Base-by-base conservation (phyloP, 2,888 invertebrate species). In the Toxonevra muliebris region DNA sequence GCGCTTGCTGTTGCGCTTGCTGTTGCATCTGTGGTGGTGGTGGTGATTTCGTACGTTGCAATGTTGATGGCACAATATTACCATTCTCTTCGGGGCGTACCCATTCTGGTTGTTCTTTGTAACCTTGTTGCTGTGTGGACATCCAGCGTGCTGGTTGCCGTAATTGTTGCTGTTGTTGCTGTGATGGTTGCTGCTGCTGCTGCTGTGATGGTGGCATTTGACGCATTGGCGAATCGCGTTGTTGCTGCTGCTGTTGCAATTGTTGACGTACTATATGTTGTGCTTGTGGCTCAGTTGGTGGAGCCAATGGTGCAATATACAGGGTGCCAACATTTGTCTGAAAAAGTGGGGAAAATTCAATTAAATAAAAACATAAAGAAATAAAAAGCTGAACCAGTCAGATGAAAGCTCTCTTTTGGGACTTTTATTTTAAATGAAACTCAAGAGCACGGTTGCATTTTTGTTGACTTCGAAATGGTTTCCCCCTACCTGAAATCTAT, bases 221-320 rank as follows among this genome's bases (percentile, higher is more conserved):
- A 15, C 88, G 87, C 70, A 88, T 79, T 70, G 88, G 88, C 8
- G 88, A 88, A 40, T 81, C 80, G 58, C 80, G 79, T 60, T 75
- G 75, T 7, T 70, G 70, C 19, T 77, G 76, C 20, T 79, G 77
- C 61, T 84, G 84, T 64, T 78, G 79, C 66, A 76, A 72, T 68
- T 80, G 79, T 71, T 82, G 82, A 41, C 79, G 76, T 52, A 88
- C 75, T 65, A 80, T 77, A 69, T 79, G 78, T 68, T 75, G 83
- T 11, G 82, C 81, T 70, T 82, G 81, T 2, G 82, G 81, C 65
- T 82, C 81, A 8, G 76, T 75, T 20, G 82, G 77, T 43, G 77
- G 76, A 43, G 87, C 81, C 87, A 90, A 67, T 8, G 88, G 88
- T 54, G 88, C 88, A 69, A 88, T 88, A 73, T 88, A 88, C 52